Percentiles rank a stretch among this genome's conserved stretches.
Conservation (phyloP, 2,797 vertebrate species). For the Sebastes glaucus region DNA sequence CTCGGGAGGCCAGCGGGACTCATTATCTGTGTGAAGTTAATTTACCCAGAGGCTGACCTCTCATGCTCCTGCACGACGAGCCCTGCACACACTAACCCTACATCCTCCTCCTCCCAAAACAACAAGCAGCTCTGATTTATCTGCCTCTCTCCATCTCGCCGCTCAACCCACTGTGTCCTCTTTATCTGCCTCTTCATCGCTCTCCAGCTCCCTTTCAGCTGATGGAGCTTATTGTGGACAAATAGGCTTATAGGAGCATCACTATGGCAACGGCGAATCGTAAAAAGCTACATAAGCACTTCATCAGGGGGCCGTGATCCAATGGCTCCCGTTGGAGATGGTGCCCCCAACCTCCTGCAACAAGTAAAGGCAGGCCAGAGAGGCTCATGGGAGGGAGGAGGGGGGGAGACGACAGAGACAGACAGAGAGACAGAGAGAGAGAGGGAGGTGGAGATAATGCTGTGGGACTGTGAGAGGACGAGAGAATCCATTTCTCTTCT, state of each 20-base stretch:
- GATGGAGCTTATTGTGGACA: slow-evolving; percentile 82
- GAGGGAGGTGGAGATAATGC: slow-evolving; percentile 24
- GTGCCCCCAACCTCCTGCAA: slow-evolving; percentile 70
- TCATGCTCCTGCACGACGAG: too few species aligned
- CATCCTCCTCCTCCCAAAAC: slow-evolving; percentile 18
- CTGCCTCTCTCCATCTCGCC: slow-evolving; percentile 43
- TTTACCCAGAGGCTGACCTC: slow-evolving; percentile 47
- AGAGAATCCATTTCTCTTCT: slow-evolving; percentile 37
- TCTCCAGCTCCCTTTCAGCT: slow-evolving; percentile 72
- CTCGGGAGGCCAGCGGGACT: slow-evolving; percentile 5
- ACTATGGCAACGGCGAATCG: slow-evolving; percentile 82
- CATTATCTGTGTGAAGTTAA: slow-evolving; percentile 37
- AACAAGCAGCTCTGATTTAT: slow-evolving; percentile 40
- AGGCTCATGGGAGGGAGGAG: slow-evolving; percentile 60
- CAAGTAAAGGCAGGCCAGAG: slow-evolving; percentile 73
- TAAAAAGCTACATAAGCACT: slow-evolving; percentile 73
- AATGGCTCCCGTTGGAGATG: slow-evolving; percentile 60
- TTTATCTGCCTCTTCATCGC: slow-evolving; percentile 76
- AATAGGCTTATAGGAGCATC: slow-evolving; percentile 82
- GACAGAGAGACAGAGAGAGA: background rate
- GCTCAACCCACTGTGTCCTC: slow-evolving; percentile 58
- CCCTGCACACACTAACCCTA: background rate
- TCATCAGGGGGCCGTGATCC: slow-evolving; percentile 67
- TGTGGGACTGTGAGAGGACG: slow-evolving; percentile 18
- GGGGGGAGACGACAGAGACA: background rate